Conservation (phyloP, 2,888 invertebrate species). For the Notodonta dromedarius region DNA sequence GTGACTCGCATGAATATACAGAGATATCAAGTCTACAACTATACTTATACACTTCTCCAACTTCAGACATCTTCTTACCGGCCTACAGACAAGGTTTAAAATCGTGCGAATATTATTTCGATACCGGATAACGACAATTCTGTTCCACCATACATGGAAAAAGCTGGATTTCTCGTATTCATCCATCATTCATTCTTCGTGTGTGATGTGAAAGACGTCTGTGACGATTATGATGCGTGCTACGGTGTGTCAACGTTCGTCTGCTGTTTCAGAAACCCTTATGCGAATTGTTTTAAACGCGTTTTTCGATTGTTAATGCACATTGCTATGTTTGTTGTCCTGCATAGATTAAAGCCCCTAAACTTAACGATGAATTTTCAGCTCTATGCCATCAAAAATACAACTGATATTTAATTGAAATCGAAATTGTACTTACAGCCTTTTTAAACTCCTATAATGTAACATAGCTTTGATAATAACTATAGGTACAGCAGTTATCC, state of each 20-base stretch:
- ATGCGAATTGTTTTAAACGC: conserved; percentile 50
- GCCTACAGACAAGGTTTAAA: conserved; percentile 37
- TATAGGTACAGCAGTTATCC: conserved; percentile 40
- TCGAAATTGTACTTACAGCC: conserved; percentile 7
- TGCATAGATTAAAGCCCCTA: conserved; percentile 8
- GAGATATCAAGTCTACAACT: conserved; percentile 54
- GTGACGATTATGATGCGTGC: conserved; percentile 72
- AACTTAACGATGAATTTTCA: conserved; percentile 7
- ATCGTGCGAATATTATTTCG: conserved; percentile 18
- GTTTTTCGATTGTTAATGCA: conserved; percentile 54
- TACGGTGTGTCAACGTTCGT: conserved; percentile 50
- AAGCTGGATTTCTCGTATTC: conserved; percentile 72
- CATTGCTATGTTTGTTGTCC: conserved; percentile 50
- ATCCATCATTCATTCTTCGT: conserved; percentile 78
- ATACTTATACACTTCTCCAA: conserved; percentile 15
- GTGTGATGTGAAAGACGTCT: conserved; percentile 74
- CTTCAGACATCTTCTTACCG: conserved; percentile 8
- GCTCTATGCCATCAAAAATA: rapidly evolving
- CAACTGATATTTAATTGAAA: background rate
- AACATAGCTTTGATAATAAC: conserved; percentile 66
- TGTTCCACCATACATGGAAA: conserved; percentile 60
- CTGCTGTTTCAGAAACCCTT: conserved; percentile 41
- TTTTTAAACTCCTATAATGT: conserved; percentile 24
- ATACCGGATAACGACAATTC: conserved; percentile 32
- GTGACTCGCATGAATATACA: conserved; percentile 65